Conservation (phyloP, 2,888 invertebrate species). For the Acanthosepion lycidas region DNA sequence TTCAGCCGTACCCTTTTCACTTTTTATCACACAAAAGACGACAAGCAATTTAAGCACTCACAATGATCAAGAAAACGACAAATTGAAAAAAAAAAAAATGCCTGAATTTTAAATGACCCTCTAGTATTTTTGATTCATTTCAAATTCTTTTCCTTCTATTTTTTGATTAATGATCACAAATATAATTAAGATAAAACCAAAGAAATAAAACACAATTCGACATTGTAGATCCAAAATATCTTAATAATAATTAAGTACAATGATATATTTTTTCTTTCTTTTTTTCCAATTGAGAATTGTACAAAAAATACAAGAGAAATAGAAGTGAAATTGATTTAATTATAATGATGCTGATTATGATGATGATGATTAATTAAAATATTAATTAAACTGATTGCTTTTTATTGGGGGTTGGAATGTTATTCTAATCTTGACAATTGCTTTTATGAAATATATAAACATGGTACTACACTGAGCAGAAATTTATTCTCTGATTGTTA, state of each 20-base stretch:
- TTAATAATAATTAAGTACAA: background rate
- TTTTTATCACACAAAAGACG: background rate
- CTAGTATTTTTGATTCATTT: background rate
- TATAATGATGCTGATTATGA: background rate
- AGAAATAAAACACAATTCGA: background rate
- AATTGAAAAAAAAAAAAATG: background rate
- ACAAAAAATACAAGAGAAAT: background rate
- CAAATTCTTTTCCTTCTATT: background rate
- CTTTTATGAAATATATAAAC: background rate
- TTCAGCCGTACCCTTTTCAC: background rate
- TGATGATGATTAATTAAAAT: background rate
- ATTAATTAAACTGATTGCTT: background rate
- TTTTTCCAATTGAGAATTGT: background rate
- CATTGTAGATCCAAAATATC: background rate
- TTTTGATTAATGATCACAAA: background rate
- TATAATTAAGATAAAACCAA: background rate
- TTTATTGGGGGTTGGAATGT: background rate
- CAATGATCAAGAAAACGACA: background rate
- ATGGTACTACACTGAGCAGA: background rate
- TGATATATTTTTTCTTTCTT: background rate
- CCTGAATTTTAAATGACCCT: background rate
- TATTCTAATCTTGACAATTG: background rate
- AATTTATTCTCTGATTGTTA: background rate
- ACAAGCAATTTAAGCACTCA: background rate
- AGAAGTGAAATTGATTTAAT: background rate